phyloP scores from a whole-genome alignment of 1,140 invertebrate genomes.

The Scaptomyza montana region DNA sequence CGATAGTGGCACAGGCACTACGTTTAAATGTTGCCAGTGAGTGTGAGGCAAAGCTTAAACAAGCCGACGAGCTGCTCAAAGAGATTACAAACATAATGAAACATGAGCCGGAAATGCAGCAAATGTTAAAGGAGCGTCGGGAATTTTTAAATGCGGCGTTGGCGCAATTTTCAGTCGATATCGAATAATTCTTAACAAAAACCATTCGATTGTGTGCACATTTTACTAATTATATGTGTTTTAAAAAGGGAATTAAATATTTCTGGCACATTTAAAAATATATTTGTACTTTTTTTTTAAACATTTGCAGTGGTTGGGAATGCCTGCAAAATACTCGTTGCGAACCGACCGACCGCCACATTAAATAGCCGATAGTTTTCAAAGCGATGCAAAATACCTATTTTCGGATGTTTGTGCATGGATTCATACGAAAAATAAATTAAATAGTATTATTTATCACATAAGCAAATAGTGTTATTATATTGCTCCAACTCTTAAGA shows the following conservation, averaged over 20 bases:
- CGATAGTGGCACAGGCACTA: conserved; percentile 85
- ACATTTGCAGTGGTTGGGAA: no score
- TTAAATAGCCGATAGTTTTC: background rate
- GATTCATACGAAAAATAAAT: no score
- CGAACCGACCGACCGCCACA: no score
- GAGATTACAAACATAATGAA: conserved; percentile 67
- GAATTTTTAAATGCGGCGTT: conserved; percentile 43
- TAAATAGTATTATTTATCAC: no score
- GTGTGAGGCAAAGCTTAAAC: conserved; percentile 46
- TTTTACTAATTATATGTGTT: background rate
- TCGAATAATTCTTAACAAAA: background rate
- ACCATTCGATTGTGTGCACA: background rate
- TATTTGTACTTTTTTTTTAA: background rate
- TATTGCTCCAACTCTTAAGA: background rate
- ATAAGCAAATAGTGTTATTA: no score
- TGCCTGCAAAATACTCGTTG: no score
- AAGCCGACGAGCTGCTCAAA: conserved; percentile 41
- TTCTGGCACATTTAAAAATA: background rate
- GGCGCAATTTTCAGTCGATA: conserved; percentile 32
- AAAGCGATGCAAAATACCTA: background rate
- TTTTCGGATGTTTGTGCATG: no score
- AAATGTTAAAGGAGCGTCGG: conserved; percentile 45
- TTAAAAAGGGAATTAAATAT: background rate
- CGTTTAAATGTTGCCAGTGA: conserved; percentile 51
- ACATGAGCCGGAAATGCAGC: conserved; percentile 60